Base-by-base conservation (phyloP, 92 coral and sea anemone genomes). In the Desmophyllum pertusum region DNA sequence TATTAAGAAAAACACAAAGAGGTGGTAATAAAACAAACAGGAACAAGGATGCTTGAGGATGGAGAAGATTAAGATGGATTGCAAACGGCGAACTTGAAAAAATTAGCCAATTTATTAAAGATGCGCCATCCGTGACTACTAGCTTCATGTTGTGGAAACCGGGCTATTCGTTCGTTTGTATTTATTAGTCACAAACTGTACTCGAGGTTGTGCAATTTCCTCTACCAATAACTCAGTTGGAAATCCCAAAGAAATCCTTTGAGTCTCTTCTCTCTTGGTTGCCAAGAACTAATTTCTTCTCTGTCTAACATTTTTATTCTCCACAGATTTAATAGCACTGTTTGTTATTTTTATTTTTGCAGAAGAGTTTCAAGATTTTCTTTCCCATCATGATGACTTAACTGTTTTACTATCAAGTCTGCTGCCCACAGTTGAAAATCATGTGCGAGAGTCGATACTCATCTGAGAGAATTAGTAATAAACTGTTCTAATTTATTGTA, bases 331-430 rank as follows among this genome's bases (percentile, higher is more conserved):
- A 25, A 25, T 59, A 59, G 11, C 65, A 27, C 2, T 59, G 25
- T 8, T 5, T 59, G 8, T 76, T 40, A 21, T 75, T 33, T 52
- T 50, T 87, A 55, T 59, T 27, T 79, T 78, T 70, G 63, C 87
- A 91, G 94, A 91, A 69, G 89, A 91, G 85, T 83, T 91, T 41
- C 75, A 84, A 66, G 91, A 82, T 46, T 91, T 91, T 41, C 61
- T 91, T 27, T 61, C 81, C 62, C 61, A 79, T 74, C 89, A 91
- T 51, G 78, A 84, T 10, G 94, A 88, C n/a, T 80, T 87, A 42
- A 72, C 87, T 66, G 85, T 89, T 36, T 79, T 91, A 21, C 89
- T 91, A 5, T 84, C 91, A 17, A 84, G 82, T 73, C 15, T 84
- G 43, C 52, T 72, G 33, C 72, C 86, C 2, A 40, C 39, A 8